Conservation (phyloP, 2,888 invertebrate genomes). For the Carcina quercana region DNA sequence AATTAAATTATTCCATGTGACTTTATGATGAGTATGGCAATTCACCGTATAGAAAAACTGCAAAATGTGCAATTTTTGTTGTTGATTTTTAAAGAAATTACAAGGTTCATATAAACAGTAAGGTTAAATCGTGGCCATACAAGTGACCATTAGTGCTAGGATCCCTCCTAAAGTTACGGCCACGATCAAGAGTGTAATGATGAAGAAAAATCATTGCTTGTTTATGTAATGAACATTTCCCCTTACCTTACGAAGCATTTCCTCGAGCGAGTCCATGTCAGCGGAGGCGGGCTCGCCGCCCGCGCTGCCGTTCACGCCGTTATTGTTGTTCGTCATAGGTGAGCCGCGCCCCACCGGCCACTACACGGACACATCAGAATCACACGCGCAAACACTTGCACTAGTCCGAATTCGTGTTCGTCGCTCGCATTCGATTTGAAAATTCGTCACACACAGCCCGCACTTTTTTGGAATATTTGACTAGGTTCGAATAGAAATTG, state of each 20-base stretch:
- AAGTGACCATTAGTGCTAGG: no score
- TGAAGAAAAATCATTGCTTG: no score
- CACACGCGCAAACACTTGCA: constrained; percentile 8
- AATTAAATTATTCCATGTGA: no score
- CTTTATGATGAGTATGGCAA: no score
- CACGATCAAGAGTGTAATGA: no score
- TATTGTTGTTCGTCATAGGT: constrained; percentile 77
- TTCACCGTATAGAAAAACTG: no score
- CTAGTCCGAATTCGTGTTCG: constrained; percentile 20
- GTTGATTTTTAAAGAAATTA: no score
- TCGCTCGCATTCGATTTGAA: constrained; percentile 15
- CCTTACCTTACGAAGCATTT: constrained; percentile 85
- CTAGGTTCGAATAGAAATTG: not conserved
- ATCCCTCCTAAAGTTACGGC: no score
- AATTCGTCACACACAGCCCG: constrained; percentile 11
- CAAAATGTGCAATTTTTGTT: no score
- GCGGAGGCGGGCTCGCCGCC: constrained; percentile 76
- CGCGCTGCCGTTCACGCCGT: constrained; percentile 74
- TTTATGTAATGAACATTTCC: not conserved
- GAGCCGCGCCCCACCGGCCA: constrained; percentile 48
- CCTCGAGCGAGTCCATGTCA: constrained; percentile 85
- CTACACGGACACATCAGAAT: constrained; percentile 26
- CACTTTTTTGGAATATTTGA: constrained; percentile 8
- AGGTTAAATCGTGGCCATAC: no score
- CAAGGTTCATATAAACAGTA: no score